Evolutionary conservation across 2,888 invertebrate species (phyloP).

Genomic region (Mesopsocus fuscifrons): DNA sequence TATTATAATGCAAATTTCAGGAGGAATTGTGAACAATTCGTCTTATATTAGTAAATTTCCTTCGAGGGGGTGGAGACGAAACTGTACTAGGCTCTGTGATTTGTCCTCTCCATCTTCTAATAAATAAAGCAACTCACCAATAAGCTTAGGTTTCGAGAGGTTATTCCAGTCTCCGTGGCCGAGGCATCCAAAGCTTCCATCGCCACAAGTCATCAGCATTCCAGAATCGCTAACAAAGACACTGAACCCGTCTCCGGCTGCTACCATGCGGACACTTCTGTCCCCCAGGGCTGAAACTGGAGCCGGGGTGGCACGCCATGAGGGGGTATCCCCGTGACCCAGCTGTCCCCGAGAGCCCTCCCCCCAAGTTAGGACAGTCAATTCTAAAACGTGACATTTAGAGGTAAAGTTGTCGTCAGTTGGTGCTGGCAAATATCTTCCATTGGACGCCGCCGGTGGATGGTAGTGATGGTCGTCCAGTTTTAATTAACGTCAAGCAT

Average conservation of each 20-base stretch:
- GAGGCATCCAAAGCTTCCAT: constrained; percentile 38
- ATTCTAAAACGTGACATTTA: constrained; percentile 24
- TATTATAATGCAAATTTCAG: too few species aligned
- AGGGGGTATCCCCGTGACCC: constrained; percentile 31
- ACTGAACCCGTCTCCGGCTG: constrained; percentile 44
- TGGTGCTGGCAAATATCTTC: too few species aligned
- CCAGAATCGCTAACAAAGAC: constrained; percentile 46
- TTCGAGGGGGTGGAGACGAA: too few species aligned
- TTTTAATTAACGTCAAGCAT: too few species aligned
- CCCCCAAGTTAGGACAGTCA: constrained; percentile 48
- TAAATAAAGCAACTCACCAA: constrained; percentile 27
- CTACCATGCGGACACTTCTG: constrained; percentile 36
- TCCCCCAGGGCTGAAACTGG: constrained; percentile 38
- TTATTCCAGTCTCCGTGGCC: constrained; percentile 40
- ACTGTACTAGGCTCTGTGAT: too few species aligned
- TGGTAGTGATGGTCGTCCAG: too few species aligned
- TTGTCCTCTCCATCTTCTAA: too few species aligned
- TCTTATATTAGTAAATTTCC: too few species aligned
- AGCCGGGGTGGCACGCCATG: constrained; percentile 34
- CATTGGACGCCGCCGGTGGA: too few species aligned
- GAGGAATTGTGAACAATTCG: too few species aligned
- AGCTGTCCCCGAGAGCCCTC: constrained; percentile 44
- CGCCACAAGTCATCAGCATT: constrained; percentile 46
- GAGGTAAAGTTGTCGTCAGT: too few species aligned
- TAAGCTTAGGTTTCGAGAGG: constrained; percentile 34